Evolutionary conservation across 2,888 invertebrate species (phyloP).

Genomic region (Conomelus anceps): DNA sequence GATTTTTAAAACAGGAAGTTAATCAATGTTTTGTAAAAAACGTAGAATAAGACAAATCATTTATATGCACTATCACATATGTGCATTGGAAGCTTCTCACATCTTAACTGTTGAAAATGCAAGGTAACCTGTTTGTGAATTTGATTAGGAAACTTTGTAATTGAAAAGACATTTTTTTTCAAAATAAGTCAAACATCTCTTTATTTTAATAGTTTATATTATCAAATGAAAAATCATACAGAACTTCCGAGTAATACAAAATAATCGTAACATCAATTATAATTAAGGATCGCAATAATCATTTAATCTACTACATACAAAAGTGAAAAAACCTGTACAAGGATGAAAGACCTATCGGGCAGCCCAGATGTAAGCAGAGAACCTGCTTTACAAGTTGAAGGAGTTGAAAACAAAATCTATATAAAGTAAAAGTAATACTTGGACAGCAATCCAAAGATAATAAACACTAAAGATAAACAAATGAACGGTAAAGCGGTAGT

Average conservation of each 20-base stretch:
- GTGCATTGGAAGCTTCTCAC: too few species aligned
- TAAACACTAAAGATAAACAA: conserved; percentile 9
- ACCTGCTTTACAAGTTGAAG: neutral
- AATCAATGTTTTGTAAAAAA: too few species aligned
- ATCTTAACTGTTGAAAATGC: too few species aligned
- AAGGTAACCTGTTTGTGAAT: too few species aligned
- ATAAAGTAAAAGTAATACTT: conserved; percentile 12
- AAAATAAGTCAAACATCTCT: neutral
- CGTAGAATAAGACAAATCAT: too few species aligned
- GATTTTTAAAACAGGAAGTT: too few species aligned
- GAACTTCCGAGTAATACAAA: neutral
- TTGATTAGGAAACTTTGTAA: too few species aligned
- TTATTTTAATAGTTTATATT: neutral
- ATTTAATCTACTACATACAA: conserved; percentile 27
- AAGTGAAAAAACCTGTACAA: conserved; percentile 28
- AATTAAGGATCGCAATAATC: conserved; percentile 23
- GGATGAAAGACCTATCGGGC: conserved; percentile 24
- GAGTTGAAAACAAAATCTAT: conserved; percentile 7
- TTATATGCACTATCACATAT: too few species aligned
- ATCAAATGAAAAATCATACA: neutral
- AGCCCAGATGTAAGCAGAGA: conserved; percentile 9
- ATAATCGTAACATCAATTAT: conserved; percentile 20
- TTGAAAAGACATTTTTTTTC: neutral
- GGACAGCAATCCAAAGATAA: neutral
- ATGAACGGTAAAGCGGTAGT: conserved; percentile 2